Evolutionary conservation across 92 coral and sea anemone species (phyloP), one percentile per base, ranked within the genome.

Genomic region (Metridium senile): DNA sequence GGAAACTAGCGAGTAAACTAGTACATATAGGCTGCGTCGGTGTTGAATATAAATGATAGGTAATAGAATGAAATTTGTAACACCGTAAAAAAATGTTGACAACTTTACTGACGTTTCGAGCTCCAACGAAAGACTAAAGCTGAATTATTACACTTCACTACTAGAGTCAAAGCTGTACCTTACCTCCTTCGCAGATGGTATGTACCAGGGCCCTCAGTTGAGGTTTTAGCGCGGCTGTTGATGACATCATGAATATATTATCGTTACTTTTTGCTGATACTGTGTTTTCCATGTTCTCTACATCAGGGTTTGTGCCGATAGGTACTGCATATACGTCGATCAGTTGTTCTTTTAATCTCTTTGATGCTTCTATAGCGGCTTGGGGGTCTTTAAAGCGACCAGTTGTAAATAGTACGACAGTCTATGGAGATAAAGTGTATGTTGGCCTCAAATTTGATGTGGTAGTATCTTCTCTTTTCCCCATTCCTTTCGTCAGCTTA

Each of bases 261-360:
- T 75, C 62, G 46, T 75, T 71, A 23, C 33, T 63, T 8, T 59
- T 34, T 6, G 45, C 45, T 27, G 81, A 75, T 28, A 75, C 81
- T 31, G 49, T 45, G 62, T 63, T 64, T 39, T 62, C 68, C 22
- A 75, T 33, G 59, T 49, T 30, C 29, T 49, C 81, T 2, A 75
- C 45, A 13, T 75, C 81, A 0, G 81, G 81, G 22, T 75, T 46
- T 18, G 0, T 7, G 20, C 81, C 93, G 33, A 88, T 65, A 4
- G 91, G 68, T 35, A 93, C 90, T 6, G 82, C 86, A 43, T 84
- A 88, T 51, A 93, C 53, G 57, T 90, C 90, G 0, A 80, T 83
- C 47, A 71, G 53, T 65, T 77, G 69, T 49, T 75, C 73, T 63
- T 82, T 80, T 39, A 87, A 79, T 26, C 85, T 62, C 21, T 61